Evolutionary conservation across 2,113 vertebrate species (phyloP).

Genomic region (Pelodiscus sinensis): DNA sequence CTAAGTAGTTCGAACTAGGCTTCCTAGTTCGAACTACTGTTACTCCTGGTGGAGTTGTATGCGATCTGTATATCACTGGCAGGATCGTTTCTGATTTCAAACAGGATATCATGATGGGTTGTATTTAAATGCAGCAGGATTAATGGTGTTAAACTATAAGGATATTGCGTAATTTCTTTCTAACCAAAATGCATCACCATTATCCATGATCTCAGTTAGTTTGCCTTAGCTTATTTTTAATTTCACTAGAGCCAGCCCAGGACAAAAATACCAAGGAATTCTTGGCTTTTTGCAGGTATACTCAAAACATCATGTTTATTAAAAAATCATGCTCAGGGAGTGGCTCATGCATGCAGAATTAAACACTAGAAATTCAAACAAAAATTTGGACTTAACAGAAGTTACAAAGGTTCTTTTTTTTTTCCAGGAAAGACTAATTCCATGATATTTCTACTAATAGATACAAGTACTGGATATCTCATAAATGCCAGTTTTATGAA

Average conservation of each 20-base stretch:
- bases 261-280: fast-evolving
- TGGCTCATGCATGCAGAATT: not conserved
- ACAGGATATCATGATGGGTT: not conserved
- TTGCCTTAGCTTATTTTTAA: not conserved
- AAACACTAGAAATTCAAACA: not conserved
- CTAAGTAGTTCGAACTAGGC: no score
- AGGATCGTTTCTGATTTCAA: not conserved
- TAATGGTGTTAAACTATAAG: not conserved
- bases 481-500: not conserved
- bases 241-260: not conserved
- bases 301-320: not conserved
- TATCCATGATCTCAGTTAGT: fast-evolving
- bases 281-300: not conserved
- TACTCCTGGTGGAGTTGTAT: no score
- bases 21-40: no score
- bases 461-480: not conserved
- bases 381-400: not conserved
- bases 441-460: not conserved
- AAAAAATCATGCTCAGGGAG: not conserved
- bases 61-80: fast-evolving
- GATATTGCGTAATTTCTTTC: not conserved
- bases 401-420: not conserved
- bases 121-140: not conserved
- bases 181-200: fast-evolving
- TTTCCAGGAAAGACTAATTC: not conserved